phyloP scores from a whole-genome alignment of 2,797 vertebrate species.

The Orientallactaga sibirica region DNA sequence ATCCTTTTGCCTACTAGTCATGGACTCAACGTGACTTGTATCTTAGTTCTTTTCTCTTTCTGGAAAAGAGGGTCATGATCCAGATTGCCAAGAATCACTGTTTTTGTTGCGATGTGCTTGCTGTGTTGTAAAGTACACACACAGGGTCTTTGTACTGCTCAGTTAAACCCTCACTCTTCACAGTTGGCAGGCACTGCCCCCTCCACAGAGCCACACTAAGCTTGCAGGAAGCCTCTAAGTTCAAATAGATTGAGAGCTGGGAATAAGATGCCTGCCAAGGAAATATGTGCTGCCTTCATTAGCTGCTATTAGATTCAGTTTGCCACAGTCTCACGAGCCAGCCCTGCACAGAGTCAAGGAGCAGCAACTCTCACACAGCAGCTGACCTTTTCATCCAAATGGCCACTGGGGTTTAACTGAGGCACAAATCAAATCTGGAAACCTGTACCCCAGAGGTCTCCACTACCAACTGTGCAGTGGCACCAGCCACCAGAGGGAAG shows the following conservation, averaged over 20 bases:
- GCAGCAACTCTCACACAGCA: conserved; percentile 38
- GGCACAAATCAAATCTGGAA: conserved; percentile 74
- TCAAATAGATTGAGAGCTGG: conserved; percentile 49
- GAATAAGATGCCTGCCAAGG: conserved; percentile 24
- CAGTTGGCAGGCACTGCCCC: background rate
- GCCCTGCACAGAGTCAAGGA: conserved; percentile 10
- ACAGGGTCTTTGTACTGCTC: background rate
- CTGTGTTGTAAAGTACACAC: background rate
- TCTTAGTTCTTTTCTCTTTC: conserved; percentile 11
- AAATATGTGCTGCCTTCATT: conserved; percentile 73
- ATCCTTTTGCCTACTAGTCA: background rate
- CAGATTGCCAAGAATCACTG: background rate
- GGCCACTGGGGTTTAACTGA: conserved; percentile 48
- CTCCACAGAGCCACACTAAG: background rate
- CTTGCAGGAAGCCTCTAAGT: conserved; percentile 14
- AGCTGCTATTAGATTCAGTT: conserved; percentile 69
- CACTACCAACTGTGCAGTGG: background rate
- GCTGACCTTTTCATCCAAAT: conserved; percentile 66
- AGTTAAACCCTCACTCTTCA: background rate
- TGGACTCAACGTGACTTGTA: background rate
- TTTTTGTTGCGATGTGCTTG: background rate
- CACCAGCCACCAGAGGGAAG: background rate
- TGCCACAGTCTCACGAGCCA: background rate
- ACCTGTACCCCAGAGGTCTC: conserved; percentile 6
- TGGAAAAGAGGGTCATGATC: background rate